Base-by-base conservation (phyloP, 1,140 invertebrate species). In the Agrypnia vestita region DNA sequence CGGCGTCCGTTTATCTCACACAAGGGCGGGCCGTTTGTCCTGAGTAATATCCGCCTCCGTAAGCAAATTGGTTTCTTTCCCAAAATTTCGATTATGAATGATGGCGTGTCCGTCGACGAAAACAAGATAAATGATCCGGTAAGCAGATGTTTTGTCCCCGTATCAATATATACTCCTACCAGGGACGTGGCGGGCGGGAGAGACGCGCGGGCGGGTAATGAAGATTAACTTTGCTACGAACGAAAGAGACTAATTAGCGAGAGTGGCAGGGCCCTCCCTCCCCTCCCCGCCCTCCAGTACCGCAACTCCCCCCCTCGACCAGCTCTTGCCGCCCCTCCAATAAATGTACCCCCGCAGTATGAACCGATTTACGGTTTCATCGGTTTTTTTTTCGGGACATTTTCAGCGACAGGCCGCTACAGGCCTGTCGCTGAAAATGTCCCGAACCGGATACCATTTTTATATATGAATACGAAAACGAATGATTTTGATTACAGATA, bases 171-270 rank as follows among this genome's bases (percentile, higher is more conserved):
- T 46, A 64, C 25, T 35, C 25, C 1, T 35, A 6, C 43, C 11
- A 49, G 19, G 44, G 76, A 44, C 49, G 25, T 19, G 56, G 71
- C 19, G 61, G 21, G 25, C n/a, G n/a, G 13, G 79, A 76, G 19
- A 53, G 67, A 35, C 13, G 64, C 6, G 46, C 25, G 64, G 25
- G 46, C 64, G 25, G 25, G 77, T 83, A 83, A 83, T 83, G 82
- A 83, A 83, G 82, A 83, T 83, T 83, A 83, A 83, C 82, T 83
- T 83, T 78, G 53, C 79, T 62, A 76, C 71, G 43, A 80, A 61
- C 79, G 82, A 83, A 83, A 83, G 82, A 83, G 82, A 83, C 82
- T 83, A 83, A 83, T 83, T 83, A 83, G 79, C 62, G 82, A 83
- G 82, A 83, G 82, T 83, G 82, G 82, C 59, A 75, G 55, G 53